phyloP scores from a whole-genome alignment of 2,797 vertebrate genomes.

The Eulemur mongoz region DNA sequence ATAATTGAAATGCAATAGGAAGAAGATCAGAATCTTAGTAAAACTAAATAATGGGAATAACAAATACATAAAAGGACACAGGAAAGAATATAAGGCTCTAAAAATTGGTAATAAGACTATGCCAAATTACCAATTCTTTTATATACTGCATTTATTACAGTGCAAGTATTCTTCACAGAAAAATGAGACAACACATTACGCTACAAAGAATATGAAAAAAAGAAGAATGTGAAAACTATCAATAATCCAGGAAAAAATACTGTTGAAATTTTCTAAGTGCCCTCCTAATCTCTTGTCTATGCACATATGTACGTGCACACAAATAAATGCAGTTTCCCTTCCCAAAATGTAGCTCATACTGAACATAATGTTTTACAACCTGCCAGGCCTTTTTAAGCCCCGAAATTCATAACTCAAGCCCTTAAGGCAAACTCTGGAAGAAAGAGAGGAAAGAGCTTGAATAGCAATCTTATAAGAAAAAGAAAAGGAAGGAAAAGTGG shows the following conservation, averaged over 20 bases:
- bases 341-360: conserved; percentile 56
- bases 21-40: background rate
- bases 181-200: background rate
- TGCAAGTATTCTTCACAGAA: conserved; percentile 14
- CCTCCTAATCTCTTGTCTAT: conserved; percentile 26
- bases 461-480: conserved; percentile 70
- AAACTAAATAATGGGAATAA: background rate
- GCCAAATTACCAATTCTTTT: background rate
- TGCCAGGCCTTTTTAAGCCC: conserved; percentile 58
- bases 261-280: background rate
- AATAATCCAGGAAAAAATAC: background rate
- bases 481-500: conserved; percentile 74
- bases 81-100: background rate
- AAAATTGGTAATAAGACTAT: conserved; percentile 8
- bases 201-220: background rate
- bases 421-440: conserved; percentile 63
- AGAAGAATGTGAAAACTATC: background rate
- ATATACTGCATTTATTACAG: background rate
- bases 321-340: conserved; percentile 54
- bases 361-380: conserved; percentile 66
- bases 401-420: conserved; percentile 69
- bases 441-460: conserved; percentile 55
- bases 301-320: conserved; percentile 18
- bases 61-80: background rate
- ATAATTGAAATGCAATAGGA: background rate